A percentile compares a stretch with the other conserved stretches of the same genome.
Evolutionary conservation across 2,888 invertebrate species (phyloP).

Genomic region (Leptura quadrifasciata): DNA sequence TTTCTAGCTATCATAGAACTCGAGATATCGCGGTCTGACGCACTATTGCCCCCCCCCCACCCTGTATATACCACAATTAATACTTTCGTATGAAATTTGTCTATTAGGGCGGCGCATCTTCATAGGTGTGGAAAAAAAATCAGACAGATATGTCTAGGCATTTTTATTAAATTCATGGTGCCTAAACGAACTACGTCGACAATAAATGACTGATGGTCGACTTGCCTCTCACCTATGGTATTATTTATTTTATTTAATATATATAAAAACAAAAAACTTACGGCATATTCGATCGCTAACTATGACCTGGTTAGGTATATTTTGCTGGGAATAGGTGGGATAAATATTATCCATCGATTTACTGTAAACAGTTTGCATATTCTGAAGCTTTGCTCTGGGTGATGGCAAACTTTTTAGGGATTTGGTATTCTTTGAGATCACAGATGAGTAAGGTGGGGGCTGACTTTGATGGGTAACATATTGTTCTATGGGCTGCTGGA

Average conservation of each 20-base stretch:
- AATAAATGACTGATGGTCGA: too few species aligned
- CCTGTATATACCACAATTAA: too few species aligned
- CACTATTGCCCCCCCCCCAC: too few species aligned
- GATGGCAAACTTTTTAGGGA: constrained; percentile 52
- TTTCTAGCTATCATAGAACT: too few species aligned
- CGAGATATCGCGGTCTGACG: too few species aligned
- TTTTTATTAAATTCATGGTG: too few species aligned
- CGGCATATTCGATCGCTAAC: constrained; percentile 52
- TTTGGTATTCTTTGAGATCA: constrained; percentile 66
- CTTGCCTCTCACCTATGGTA: too few species aligned
- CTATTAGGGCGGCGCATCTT: too few species aligned
- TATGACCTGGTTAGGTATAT: constrained; percentile 47
- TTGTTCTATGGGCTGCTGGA: constrained; percentile 66
- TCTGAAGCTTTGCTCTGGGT: constrained; percentile 28
- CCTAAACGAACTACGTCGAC: too few species aligned
- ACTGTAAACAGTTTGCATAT: constrained; percentile 47
- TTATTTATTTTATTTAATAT: not conserved
- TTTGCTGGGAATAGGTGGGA: constrained; percentile 53
- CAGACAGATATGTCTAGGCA: too few species aligned
- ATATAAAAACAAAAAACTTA: constrained; percentile 36
- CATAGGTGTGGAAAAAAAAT: too few species aligned
- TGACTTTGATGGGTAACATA: constrained; percentile 68
- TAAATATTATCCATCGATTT: constrained; percentile 57
- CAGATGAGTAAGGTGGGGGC: constrained; percentile 68
- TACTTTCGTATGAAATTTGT: too few species aligned